A percentile compares a stretch with the other conserved stretches of the same genome.
Conservation (phyloP, 2,797 vertebrate genomes). For the Sus cebifrons region DNA sequence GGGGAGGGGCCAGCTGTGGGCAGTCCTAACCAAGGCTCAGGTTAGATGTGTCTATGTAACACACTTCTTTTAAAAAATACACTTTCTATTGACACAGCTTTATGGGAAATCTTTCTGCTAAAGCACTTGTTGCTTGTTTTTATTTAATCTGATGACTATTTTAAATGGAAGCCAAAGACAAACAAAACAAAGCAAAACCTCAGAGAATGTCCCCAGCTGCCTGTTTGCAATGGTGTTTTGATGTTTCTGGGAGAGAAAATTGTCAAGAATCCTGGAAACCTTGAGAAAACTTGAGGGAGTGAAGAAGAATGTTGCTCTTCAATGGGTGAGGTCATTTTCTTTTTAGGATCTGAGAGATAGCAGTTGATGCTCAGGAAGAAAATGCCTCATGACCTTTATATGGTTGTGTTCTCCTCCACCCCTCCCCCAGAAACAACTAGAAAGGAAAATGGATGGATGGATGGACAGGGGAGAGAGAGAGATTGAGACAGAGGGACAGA, state of each 20-base stretch:
- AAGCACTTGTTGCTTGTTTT: slow-evolving; percentile 61
- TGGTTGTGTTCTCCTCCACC: not conserved
- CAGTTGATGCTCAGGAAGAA: not conserved
- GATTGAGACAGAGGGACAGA: not conserved
- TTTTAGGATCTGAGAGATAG: slow-evolving; percentile 3
- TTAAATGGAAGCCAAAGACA: slow-evolving; percentile 65
- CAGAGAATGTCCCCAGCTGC: slow-evolving; percentile 64
- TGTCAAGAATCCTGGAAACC: slow-evolving; percentile 74
- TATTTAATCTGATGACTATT: slow-evolving; percentile 66
- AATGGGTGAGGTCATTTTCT: not conserved
- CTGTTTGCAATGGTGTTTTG: slow-evolving; percentile 48
- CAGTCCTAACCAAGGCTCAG: not conserved
- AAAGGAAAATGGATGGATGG: not conserved
- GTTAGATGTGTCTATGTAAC: not conserved
- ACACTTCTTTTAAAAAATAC: not conserved
- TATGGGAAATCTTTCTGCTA: slow-evolving; percentile 61
- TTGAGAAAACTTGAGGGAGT: slow-evolving; percentile 47
- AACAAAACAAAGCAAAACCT: not conserved
- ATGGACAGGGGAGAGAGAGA: fast-evolving
- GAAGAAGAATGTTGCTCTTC: slow-evolving; percentile 47
- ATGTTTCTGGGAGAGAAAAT: slow-evolving; percentile 69
- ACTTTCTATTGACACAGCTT: not conserved
- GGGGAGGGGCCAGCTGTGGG: not conserved
- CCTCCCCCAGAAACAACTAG: not conserved
- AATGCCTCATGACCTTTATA: not conserved